Conservation (phyloP, 2,113 vertebrate genomes). For the Anoplopoma fimbria region DNA sequence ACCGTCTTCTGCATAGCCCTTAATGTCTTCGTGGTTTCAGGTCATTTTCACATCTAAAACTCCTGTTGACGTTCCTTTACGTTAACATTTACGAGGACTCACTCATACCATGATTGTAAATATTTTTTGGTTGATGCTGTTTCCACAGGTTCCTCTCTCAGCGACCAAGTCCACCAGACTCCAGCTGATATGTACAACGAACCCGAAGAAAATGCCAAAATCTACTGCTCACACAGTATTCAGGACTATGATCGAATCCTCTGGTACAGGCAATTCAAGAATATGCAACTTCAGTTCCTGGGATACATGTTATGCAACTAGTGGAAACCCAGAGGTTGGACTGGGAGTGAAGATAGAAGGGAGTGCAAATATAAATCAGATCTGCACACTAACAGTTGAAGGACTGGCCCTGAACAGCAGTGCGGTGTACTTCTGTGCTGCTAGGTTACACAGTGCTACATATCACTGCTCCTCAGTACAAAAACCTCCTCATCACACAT, state of each 20-base stretch:
- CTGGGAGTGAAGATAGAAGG: constrained; percentile 22
- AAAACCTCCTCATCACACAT: constrained; percentile 2
- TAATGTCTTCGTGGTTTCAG: constrained; percentile 24
- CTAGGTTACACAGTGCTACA: constrained; percentile 48
- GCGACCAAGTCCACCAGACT: constrained; percentile 33
- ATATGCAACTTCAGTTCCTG: constrained; percentile 39
- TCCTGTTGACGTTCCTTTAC: neutral
- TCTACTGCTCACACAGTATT: constrained; percentile 60
- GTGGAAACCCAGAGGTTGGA: rapidly evolving
- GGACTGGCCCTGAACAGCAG: neutral
- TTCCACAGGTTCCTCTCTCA: constrained; percentile 24
- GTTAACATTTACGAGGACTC: neutral
- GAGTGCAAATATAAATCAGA: constrained; percentile 5
- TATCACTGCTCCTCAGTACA: constrained; percentile 22
- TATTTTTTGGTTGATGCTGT: neutral
- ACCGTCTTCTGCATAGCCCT: constrained; percentile 1
- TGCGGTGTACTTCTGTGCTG: constrained; percentile 65
- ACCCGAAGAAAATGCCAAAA: neutral
- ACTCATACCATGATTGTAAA: neutral
- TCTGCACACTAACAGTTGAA: constrained; percentile 30
- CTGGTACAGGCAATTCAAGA: constrained; percentile 63
- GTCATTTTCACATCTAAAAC: constrained; percentile 9
- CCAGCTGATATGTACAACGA: constrained; percentile 25
- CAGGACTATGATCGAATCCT: constrained; percentile 2
- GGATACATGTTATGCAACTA: neutral